Conservation (phyloP, 2,888 invertebrate genomes). For the Onchidella celtica region DNA sequence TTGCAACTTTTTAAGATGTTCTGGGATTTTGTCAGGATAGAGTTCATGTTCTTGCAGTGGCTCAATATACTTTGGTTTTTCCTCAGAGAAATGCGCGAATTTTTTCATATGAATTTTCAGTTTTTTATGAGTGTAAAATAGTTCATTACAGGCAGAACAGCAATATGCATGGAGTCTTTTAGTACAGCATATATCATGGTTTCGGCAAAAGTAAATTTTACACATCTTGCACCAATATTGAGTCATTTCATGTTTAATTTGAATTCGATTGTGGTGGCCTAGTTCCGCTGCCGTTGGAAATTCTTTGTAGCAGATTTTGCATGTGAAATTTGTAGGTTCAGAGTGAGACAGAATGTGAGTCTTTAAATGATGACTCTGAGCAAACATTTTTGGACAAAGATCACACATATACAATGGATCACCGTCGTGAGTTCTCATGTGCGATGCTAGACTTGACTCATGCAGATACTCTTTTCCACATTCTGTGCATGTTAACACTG, state of each 20-base stretch:
- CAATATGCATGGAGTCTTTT: conserved; percentile 44
- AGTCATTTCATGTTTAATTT: conserved; percentile 40
- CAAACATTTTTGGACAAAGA: conserved; percentile 50
- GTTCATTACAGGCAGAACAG: conserved; percentile 48
- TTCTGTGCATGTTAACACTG: conserved; percentile 42
- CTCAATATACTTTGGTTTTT: conserved; percentile 39
- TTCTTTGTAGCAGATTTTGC: conserved; percentile 46
- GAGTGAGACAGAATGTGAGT: conserved; percentile 48
- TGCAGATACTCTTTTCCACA: conserved; percentile 50
- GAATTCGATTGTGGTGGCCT: conserved; percentile 20
- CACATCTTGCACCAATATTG: conserved; percentile 47
- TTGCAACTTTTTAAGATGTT: conserved; percentile 7
- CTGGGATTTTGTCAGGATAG: conserved; percentile 30
- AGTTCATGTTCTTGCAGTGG: conserved; percentile 43
- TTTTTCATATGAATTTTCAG: conserved; percentile 47
- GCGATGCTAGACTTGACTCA: conserved; percentile 47
- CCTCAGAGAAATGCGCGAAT: conserved; percentile 43
- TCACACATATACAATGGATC: conserved; percentile 47
- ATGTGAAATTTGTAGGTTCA: conserved; percentile 45
- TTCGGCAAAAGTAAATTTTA: conserved; percentile 41
- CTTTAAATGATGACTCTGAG: conserved; percentile 48
- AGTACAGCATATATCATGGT: conserved; percentile 7
- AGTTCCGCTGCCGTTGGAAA: conserved; percentile 40
- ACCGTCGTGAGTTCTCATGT: conserved; percentile 47
- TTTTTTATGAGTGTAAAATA: conserved; percentile 42